A percentile compares a stretch with the other conserved stretches of the same genome.
These are phyloP conservation scores for Phataginus tricuspis DNA, from an alignment of 2,797 vertebrate species.

Conservation along the genomic window DNA sequence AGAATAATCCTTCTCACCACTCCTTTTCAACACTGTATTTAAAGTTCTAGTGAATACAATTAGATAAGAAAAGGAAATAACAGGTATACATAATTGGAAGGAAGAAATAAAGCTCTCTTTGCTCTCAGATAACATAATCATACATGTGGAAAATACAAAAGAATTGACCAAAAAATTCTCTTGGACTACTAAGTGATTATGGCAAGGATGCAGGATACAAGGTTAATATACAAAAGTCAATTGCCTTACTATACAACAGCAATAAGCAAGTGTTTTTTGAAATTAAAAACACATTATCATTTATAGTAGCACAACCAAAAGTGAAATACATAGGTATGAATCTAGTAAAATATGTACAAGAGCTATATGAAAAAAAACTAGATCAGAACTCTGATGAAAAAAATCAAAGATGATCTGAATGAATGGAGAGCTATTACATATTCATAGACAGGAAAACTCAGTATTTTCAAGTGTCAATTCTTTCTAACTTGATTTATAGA, in stretches of 20 bases:
- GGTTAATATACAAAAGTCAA: not conserved
- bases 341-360: not conserved
- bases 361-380: not conserved
- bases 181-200: not conserved
- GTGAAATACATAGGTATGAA: not conserved
- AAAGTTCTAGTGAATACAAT: not conserved
- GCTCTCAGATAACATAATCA: not conserved
- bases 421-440: not conserved
- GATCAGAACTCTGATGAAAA: not conserved
- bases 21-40: not conserved
- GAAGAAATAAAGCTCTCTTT: not conserved
- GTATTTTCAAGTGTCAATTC: not conserved
- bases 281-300: not conserved
- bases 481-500: not conserved
- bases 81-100: not conserved
- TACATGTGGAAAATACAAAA: not conserved
- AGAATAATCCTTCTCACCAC: not conserved
- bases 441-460: not conserved
- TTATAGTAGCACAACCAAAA: not conserved
- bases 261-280: not conserved
- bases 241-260: not conserved
- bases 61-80: not conserved
- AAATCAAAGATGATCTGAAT: not conserved
- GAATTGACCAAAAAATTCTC: not conserved
- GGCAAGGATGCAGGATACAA: not conserved